Evolutionary conservation across 2,888 invertebrate species (phyloP), one percentile per base, ranked within the genome.

Genomic region (Dioctria linearis): DNA sequence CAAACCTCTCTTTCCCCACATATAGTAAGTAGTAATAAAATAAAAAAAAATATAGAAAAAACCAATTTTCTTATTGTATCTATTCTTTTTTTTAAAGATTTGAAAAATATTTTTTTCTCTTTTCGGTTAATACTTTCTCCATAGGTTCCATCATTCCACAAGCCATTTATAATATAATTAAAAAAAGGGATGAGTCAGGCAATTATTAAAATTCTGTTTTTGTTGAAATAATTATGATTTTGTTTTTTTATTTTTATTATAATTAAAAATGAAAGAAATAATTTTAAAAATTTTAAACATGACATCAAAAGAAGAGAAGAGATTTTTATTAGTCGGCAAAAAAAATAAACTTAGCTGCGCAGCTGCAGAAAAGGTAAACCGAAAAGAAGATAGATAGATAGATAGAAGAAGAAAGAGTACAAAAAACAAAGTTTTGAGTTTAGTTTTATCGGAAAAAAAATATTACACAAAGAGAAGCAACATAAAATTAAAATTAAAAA

Each of bases 1-100:
- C 80, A 82, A 83, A 83, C 83, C 83, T 83, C 83, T 83, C 82
- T 82, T 83, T 83, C 82, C 79, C 71, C 69, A 75, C 79, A 39
- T 25, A 25, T 25, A 25, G 25, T 25, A 25, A 25, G 25, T 42
- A 40, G 39, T 75, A 67, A 37, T 49, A 67, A 61, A 69, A 67
- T 37, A 6, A 11, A 69, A 6, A 11, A 69, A 65, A 63, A 65
- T 82, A 78, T 75, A 82, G 65, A 79, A 80, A 46, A 82, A 54
- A 80, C 71, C 57, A 76, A 71, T 69, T 59, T 78, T 25, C 25
- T 25, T 25, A 76, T 76, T 73, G 40, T 76, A 79, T 25, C 25
- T 25, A 76, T 76, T 71, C 81, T 81, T 66, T 83, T 63, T 83
- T 81, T 83, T 80, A 25, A 40, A 57, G 75, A 40, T 76, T 43